Base-by-base conservation (phyloP, 2,113 vertebrate genomes). In the Ceuthmochares aereus region DNA sequence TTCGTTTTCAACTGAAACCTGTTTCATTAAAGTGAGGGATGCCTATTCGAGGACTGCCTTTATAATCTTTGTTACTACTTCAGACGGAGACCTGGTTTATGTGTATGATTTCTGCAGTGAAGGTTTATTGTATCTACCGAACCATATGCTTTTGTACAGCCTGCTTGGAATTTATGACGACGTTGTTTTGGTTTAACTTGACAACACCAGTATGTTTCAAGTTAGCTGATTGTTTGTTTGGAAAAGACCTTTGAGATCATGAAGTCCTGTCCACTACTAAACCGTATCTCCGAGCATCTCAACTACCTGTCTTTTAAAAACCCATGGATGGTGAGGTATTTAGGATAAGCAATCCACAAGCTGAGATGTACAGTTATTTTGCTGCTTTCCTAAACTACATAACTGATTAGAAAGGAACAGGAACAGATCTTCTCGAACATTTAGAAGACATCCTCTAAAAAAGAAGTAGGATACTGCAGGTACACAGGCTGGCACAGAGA, bases 1-100 rank as follows among this genome's bases (percentile, higher is more conserved):
- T 87, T 56, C 83, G 89, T 98, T 98, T 97, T 96, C 86, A 95
- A 87, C 72, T 79, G 84, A 95, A 98, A 97, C 88, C 96, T 97
- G 97, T 97, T 98, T 98, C 97, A 98, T 98, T 98, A 98, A 97
- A 97, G 87, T 91, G 70, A 87, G 60, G 84, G 89, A 93, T 95
- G 95, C 45, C 94, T 97, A 92, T 97, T 97, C 95, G 89, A 96
- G 83, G 83, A 32, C 79, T 97, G 94, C 94, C 91, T 98, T 95
- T 95, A 93, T 95, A 96, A 95, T 97, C 95, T 91, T 78, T 92
- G 87, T 95, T 97, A 83, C 90, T 96, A 52, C 80, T 90, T 96
- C 83, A 91, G 94, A 97, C 81, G 60, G 93, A 86, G 96, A 96
- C 97, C 97, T 97, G 98, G 90, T 97, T 98, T 96, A 95, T 96